Evolutionary conservation across 2,888 invertebrate species (phyloP).

Genomic region (Apotomis betuletana): DNA sequence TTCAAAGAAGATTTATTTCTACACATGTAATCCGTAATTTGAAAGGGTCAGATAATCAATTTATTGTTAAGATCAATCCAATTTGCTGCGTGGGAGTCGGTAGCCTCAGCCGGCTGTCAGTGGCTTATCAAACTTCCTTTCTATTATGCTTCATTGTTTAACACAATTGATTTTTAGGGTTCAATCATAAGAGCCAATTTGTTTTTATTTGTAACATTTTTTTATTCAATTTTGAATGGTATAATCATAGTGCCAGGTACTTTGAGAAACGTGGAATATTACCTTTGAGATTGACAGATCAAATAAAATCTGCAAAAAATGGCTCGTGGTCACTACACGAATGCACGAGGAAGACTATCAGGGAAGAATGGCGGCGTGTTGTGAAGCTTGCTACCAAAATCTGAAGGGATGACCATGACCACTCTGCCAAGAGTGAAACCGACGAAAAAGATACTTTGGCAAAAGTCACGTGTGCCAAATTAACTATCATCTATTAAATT

Average conservation of each 20-base stretch:
- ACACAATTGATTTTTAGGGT: slow-evolving; percentile 18
- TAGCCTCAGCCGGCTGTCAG: slow-evolving; percentile 25
- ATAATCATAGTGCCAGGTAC: background rate
- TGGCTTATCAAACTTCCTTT: slow-evolving; percentile 24
- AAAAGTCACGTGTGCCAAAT: too few species aligned
- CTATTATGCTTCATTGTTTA: slow-evolving; percentile 25
- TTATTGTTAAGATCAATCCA: slow-evolving; percentile 26
- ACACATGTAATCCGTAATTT: slow-evolving; percentile 25
- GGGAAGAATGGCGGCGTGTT: too few species aligned
- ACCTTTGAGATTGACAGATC: too few species aligned
- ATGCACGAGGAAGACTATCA: too few species aligned
- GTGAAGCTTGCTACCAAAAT: too few species aligned
- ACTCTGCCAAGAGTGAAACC: too few species aligned
- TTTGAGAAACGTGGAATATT: too few species aligned
- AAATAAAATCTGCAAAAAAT: too few species aligned
- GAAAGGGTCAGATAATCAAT: slow-evolving; percentile 21
- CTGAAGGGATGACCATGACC: too few species aligned
- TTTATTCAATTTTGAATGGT: background rate
- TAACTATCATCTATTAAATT: too few species aligned
- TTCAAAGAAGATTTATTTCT: slow-evolving; percentile 7
- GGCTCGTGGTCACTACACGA: too few species aligned
- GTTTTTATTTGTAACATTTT: background rate
- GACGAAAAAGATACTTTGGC: too few species aligned
- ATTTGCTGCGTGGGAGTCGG: slow-evolving; percentile 23
- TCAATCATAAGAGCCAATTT: background rate